phyloP scores from a whole-genome alignment of 2,113 vertebrate genomes.

The Mesocricetus auratus region DNA sequence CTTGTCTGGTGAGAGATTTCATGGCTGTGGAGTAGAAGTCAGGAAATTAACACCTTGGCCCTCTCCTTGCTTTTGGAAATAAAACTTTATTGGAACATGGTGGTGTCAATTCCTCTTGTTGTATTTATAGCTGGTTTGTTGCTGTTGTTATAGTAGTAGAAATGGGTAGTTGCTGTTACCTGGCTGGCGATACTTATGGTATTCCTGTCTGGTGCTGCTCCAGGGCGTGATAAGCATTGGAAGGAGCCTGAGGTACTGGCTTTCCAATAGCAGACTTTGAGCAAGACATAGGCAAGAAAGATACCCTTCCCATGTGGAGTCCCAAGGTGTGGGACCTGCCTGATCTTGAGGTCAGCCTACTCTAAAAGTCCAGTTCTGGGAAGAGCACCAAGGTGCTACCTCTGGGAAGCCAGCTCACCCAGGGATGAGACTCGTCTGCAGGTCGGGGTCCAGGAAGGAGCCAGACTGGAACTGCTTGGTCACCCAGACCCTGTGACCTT shows the following conservation, averaged over 20 bases:
- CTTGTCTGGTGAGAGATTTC: not conserved
- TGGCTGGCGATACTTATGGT: accelerated
- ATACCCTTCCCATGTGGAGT: accelerated
- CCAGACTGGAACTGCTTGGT: not conserved
- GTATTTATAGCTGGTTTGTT: not conserved
- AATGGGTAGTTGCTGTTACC: not conserved
- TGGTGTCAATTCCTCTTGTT: accelerated
- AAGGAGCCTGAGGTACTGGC: not conserved
- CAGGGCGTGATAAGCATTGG: not conserved
- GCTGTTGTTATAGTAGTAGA: not conserved
- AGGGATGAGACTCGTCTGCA: not conserved
- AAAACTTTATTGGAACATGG: not conserved
- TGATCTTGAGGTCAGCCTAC: accelerated
- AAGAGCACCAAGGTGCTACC: accelerated
- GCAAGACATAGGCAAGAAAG: not conserved
- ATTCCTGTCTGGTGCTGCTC: not conserved
- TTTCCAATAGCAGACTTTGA: not conserved
- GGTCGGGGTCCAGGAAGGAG: not conserved
- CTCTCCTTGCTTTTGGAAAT: not conserved
- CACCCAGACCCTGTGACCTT: not conserved
- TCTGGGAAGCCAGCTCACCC: accelerated
- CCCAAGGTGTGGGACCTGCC: accelerated
- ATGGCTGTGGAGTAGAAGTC: not conserved
- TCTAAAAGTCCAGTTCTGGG: not conserved
- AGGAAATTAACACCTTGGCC: not conserved